These are phyloP conservation scores for Heliconius erato DNA, from an alignment of 2,888 invertebrate genomes.

Conservation along the genomic window DNA sequence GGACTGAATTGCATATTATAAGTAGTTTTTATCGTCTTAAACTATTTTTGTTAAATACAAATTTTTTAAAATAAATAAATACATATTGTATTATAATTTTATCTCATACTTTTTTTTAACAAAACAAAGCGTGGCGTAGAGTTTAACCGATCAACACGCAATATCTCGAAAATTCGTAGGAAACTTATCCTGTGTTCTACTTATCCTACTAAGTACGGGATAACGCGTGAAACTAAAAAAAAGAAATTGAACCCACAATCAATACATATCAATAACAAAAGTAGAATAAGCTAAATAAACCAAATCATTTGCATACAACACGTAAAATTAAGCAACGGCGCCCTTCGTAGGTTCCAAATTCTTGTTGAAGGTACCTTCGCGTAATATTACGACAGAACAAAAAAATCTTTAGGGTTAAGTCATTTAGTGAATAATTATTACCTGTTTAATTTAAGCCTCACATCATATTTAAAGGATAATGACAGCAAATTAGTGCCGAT, in stretches of 20 bases:
- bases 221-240: background rate
- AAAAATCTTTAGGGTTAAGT: conserved; percentile 12
- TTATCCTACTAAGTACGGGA: background rate
- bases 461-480: background rate
- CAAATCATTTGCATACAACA: conserved; percentile 37
- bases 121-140: too few relatives aligned
- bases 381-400: conserved; percentile 39
- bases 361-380: conserved; percentile 33
- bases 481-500: background rate
- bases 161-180: background rate
- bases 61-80: too few relatives aligned
- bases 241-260: background rate
- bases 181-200: too few relatives aligned
- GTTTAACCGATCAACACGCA: background rate
- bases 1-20: too few relatives aligned
- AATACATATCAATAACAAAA: background rate
- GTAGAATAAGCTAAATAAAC: background rate
- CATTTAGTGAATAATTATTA: conserved; percentile 5
- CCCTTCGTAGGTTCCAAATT: conserved; percentile 40
- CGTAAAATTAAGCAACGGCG: conserved; percentile 37
- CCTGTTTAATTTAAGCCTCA: background rate
- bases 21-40: too few relatives aligned
- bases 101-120: too few relatives aligned
- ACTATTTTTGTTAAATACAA: too few relatives aligned
- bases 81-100: too few relatives aligned